Conservation (phyloP, 2,113 vertebrate genomes). For the Ptilonorhynchus violaceus region DNA sequence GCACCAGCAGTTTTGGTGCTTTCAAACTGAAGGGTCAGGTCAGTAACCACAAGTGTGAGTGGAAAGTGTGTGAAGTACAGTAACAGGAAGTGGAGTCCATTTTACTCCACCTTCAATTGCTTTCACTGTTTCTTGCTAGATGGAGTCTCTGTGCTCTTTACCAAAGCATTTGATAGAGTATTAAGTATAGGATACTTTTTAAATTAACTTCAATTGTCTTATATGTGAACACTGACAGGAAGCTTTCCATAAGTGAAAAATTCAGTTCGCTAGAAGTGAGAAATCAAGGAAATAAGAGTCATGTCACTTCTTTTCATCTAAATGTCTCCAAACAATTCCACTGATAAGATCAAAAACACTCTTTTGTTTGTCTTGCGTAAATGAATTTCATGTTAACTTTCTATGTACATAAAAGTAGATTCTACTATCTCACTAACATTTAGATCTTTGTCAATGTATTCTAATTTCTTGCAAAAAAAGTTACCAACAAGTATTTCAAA, state of each 20-base stretch:
- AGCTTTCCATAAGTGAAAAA: background rate
- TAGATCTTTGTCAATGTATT: background rate
- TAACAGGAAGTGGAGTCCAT: background rate
- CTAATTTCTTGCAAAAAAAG: conserved; percentile 12
- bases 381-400: background rate
- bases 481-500: background rate
- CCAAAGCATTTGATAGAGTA: background rate
- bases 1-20: background rate
- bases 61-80: background rate
- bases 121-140: background rate
- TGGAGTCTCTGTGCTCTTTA: background rate
- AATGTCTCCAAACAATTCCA: background rate
- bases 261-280: background rate
- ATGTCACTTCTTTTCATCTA: background rate
- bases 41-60: background rate
- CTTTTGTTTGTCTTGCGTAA: background rate
- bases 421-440: background rate
- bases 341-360: background rate
- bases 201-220: background rate
- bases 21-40: background rate
- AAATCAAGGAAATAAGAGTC: background rate
- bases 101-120: background rate
- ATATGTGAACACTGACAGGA: background rate
- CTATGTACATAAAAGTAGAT: background rate
- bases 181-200: background rate